These are phyloP conservation scores for Deroplatys truncata DNA, from an alignment of 2,888 invertebrate species.

Conservation along the genomic window DNA sequence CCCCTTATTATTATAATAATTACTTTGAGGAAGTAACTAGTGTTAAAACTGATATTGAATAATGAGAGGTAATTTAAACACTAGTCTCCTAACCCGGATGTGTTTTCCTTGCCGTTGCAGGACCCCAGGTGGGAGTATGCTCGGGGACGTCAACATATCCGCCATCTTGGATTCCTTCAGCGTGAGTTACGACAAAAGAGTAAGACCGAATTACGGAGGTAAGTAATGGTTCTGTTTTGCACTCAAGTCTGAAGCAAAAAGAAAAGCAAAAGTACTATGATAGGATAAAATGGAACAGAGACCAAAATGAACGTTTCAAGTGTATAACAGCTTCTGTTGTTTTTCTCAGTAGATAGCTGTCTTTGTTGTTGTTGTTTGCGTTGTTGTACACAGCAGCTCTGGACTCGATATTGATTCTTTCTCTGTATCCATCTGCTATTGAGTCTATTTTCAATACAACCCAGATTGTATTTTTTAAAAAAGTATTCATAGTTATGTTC, in stretches of 20 bases:
- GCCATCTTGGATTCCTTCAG: slow-evolving; percentile 93
- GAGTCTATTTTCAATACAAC: neutral
- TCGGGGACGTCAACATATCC: slow-evolving; percentile 91
- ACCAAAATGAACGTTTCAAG: neutral
- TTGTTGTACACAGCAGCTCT: neutral
- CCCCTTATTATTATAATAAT: too few species aligned
- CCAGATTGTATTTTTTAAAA: neutral
- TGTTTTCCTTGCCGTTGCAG: slow-evolving; percentile 45
- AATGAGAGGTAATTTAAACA: too few species aligned
- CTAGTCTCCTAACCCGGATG: too few species aligned
- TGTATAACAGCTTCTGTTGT: neutral
- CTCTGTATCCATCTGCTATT: neutral
- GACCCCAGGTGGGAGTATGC: slow-evolving; percentile 74
- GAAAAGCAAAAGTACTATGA: neutral
- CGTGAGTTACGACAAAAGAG: slow-evolving; percentile 97
- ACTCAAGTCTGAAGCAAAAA: neutral
- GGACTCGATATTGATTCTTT: neutral
- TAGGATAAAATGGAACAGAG: neutral
- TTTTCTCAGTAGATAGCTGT: neutral
- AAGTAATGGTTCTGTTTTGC: slow-evolving; percentile 44
- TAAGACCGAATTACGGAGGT: slow-evolving; percentile 99
- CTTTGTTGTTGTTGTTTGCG: neutral
- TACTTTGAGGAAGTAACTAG: too few species aligned
- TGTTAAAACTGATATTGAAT: too few species aligned
- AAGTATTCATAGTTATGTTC: neutral